Evolutionary conservation across 2,888 invertebrate species (phyloP).

Genomic region (Amiota communis): DNA sequence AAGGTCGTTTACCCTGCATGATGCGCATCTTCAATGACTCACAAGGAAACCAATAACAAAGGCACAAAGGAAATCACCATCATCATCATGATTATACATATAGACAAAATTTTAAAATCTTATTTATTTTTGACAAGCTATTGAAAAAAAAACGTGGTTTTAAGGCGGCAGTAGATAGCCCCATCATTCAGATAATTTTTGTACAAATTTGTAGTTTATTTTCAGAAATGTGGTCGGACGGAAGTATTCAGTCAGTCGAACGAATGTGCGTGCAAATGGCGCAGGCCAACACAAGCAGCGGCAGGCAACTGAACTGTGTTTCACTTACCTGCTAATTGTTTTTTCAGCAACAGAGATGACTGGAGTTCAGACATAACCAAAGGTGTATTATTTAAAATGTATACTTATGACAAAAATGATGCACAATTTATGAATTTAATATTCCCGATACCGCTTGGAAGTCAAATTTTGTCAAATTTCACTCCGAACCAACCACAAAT

Average conservation of each 20-base stretch:
- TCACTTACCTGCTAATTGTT: constrained; percentile 93
- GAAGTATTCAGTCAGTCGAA: constrained; percentile 20
- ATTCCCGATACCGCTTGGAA: not conserved
- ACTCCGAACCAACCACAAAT: constrained; percentile 18
- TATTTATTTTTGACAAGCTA: not conserved
- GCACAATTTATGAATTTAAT: constrained; percentile 8
- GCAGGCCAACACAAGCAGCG: not conserved
- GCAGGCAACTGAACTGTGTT: constrained; percentile 4
- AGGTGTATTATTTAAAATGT: constrained; percentile 31
- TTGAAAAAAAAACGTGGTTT: not conserved
- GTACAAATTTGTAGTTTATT: constrained; percentile 5
- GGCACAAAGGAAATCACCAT: constrained; percentile 7
- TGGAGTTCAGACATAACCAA: constrained; percentile 90
- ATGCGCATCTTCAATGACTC: constrained; percentile 25
- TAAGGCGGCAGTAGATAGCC: too few species aligned
- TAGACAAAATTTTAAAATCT: not conserved
- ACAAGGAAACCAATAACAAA: constrained; percentile 27
- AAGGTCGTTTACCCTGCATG: constrained; percentile 35
- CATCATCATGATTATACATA: not conserved
- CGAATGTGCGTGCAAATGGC: constrained; percentile 24
- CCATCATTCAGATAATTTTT: too few species aligned
- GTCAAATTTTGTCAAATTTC: constrained; percentile 18
- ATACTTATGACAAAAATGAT: constrained; percentile 22
- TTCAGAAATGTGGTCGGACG: constrained; percentile 33
- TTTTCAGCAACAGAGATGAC: constrained; percentile 94